Base-by-base conservation (phyloP, 1,140 invertebrate species). In the Magallana ariakensis region DNA sequence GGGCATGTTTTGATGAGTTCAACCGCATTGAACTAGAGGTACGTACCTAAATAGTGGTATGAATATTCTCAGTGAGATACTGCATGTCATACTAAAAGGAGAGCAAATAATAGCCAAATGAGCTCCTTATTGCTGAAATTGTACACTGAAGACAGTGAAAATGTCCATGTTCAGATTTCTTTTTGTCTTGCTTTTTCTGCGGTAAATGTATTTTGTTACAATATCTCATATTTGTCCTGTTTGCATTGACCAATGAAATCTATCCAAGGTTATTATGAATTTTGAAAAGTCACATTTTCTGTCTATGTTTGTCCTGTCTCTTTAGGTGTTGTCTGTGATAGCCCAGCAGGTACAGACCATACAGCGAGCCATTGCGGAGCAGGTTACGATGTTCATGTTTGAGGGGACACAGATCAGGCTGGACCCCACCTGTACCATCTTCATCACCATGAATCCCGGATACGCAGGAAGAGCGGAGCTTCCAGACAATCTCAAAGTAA, bases 401-500 rank as follows among this genome's bases (percentile, higher is more conserved):
- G 94, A 95, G 87, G 94, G 94, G 3, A 95, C 94, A 60, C 91
- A 94, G 81, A 93, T 95, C 26, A 92, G 92, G 7, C 89, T 95
- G 5, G 94, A 95, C 87, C 94, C 94, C 16, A 94, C 94, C 3
- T 95, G 94, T 88, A 95, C 93, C 11, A 94, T 95, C 80, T 95
- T 95, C 87, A 95, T 95, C 80, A 95, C 94, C n/a, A 95, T 95
- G 94, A 94, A 94, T 85, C 94, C 94, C 66, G 94, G 94, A 16
- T 95, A 94, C 89, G 94, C 94, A 16, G 94, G 94, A 4, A 89
- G 94, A 55, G 93, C 94, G 10, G 94, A 95, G 85, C 91, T 95
- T 60, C 94, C 94, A 11, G 94, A 95, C 87, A 95, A 95, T 89
- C 91, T 95, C 26, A 95, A 95, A 91, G 94, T 94, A 83, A 85